Evolutionary conservation across 2,797 vertebrate species (phyloP).

Genomic region (Lates japonicus): DNA sequence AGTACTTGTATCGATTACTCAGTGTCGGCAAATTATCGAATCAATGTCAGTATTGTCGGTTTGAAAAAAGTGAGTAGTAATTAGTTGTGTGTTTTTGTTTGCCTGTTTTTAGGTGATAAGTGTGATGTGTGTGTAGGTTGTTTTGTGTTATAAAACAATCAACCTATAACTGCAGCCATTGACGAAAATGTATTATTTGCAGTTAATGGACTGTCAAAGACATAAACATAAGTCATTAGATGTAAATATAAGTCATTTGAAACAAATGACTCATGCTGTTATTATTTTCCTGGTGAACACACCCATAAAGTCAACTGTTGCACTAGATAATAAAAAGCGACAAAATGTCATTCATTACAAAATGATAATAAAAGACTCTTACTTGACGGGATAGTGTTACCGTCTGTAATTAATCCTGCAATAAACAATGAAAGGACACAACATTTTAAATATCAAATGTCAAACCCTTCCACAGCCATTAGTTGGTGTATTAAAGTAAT

Average conservation of each 20-base stretch:
- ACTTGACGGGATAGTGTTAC: not conserved
- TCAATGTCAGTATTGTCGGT: too few relatives aligned
- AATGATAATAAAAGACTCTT: not conserved
- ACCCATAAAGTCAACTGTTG: not conserved
- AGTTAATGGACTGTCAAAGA: not conserved
- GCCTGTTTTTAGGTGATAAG: not conserved
- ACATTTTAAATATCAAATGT: constrained; percentile 28
- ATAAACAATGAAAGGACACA: not conserved
- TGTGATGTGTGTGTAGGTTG: too few relatives aligned
- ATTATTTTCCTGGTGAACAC: not conserved
- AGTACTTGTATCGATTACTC: too few relatives aligned
- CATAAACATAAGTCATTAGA: not conserved
- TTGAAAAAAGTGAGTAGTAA: too few relatives aligned
- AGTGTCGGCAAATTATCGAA: too few relatives aligned
- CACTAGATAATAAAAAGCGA: not conserved
- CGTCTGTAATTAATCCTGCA: not conserved
- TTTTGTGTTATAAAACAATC: not conserved
- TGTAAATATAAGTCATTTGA: not conserved
- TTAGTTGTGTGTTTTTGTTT: not conserved
- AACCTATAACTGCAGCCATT: not conserved
- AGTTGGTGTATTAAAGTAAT: not conserved
- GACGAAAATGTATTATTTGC: not conserved
- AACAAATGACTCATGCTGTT: not conserved
- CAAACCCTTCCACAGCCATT: not conserved
- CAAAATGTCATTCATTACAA: not conserved